Evolutionary conservation across 2,797 vertebrate genomes (phyloP).

Genomic region (Aldrovandia affinis): DNA sequence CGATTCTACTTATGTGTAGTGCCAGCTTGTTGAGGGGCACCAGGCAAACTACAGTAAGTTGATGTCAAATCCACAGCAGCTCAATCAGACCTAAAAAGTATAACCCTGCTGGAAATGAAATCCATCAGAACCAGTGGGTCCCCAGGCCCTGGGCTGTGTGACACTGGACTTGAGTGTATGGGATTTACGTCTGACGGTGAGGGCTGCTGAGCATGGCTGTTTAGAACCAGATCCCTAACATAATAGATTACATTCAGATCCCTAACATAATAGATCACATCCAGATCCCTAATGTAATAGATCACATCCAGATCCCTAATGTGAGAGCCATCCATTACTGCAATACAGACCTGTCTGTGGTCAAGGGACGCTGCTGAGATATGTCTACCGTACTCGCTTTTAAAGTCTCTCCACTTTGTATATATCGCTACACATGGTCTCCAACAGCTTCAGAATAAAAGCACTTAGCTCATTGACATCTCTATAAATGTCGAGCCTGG

Average conservation of each 20-base stretch:
- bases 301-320: background rate
- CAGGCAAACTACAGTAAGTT: background rate
- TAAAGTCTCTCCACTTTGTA: background rate
- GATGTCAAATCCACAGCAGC: background rate
- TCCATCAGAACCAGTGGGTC: background rate
- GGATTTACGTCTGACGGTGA: background rate
- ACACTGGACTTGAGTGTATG: background rate
- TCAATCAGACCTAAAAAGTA: background rate
- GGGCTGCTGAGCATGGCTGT: background rate
- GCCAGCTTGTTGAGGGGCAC: background rate
- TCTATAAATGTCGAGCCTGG: background rate
- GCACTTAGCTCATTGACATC: background rate
- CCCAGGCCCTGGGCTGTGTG: background rate
- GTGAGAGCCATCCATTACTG: background rate
- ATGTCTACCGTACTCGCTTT: background rate
- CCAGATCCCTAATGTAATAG: no score
- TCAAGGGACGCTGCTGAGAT: background rate
- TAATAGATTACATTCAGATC: no score
- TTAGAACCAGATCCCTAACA: background rate
- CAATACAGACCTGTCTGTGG: background rate
- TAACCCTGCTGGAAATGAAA: background rate
- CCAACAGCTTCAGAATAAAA: background rate
- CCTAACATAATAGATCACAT: no score
- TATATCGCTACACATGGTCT: background rate
- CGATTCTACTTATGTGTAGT: background rate